phyloP scores from a whole-genome alignment of 2,113 vertebrate genomes.

The Melanerpes formicivorus region DNA sequence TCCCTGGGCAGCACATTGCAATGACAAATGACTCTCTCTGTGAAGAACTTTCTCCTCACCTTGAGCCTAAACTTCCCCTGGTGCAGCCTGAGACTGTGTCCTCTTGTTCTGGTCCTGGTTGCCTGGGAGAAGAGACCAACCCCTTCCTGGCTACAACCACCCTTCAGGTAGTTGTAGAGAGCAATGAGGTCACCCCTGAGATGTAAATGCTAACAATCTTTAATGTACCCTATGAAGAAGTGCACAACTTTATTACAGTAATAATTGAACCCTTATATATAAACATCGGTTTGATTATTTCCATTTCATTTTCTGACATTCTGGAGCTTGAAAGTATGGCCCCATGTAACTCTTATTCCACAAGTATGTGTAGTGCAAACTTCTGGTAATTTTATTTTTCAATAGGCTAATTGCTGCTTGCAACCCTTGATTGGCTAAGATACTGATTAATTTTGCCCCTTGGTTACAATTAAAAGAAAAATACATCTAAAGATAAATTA shows the following conservation, averaged over 20 bases:
- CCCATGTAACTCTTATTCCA: background rate
- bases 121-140: too few species aligned
- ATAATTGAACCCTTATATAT: constrained; percentile 33
- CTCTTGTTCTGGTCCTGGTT: too few species aligned
- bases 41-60: too few species aligned
- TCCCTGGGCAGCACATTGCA: too few species aligned
- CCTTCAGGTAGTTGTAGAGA: too few species aligned
- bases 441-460: constrained; percentile 11
- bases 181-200: too few species aligned
- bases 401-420: constrained; percentile 5
- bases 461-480: constrained; percentile 36
- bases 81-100: too few species aligned
- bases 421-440: constrained; percentile 14
- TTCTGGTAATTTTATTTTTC: background rate
- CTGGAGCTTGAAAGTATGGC: constrained; percentile 11
- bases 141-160: too few species aligned
- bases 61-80: too few species aligned
- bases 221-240: constrained; percentile 42
- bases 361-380: background rate
- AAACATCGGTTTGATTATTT: constrained; percentile 21
- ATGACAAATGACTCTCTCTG: too few species aligned
- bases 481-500: constrained; percentile 14
- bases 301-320: background rate
- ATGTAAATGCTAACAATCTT: constrained; percentile 42
- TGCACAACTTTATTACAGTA: background rate